Base-by-base conservation (phyloP, 35 echinoderm and acorn worm species). In the Nesometra sesokonis region DNA sequence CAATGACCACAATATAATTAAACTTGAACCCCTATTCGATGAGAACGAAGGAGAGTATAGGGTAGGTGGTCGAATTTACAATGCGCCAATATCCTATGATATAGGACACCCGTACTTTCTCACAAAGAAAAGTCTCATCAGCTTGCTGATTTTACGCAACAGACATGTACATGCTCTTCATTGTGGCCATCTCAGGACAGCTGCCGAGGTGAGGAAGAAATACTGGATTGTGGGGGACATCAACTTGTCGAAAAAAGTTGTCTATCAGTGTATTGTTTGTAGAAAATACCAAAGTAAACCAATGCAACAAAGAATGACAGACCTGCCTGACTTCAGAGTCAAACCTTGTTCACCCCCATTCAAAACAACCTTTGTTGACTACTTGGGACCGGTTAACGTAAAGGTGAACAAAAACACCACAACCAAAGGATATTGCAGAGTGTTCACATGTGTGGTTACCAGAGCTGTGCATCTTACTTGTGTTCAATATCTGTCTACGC, bases 341-440 rank as follows among this genome's bases (percentile, higher is more conserved):
- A 88, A 39, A 17, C 86, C 90, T 34, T 92, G 90, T 80, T 77
- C 91, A 29, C 86, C 91, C 0, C 93, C 89, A 0, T 91, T 94
- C 76, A 46, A 85, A 37, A 94, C 93, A 17, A 94, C 92, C 30
- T 33, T 90, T n/a, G 92, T 90, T 7, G 92, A 93, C 37, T 90
- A 93, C 57, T 80, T 93, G 32, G 92, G 92, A 11, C 92, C 92
- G 38, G 80, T 93, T 13, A 93, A 87, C 29, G 88, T 93, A 31
- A 93, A 93, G 81, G 47, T 93, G 31, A 93, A 88, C 34, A 57
- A 88, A 29, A 90, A 93, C 88, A 93, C 92, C 77, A 87, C 92
- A n/a, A 85, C 77, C 82, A 90, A 89, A 57, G 92, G 92, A 43
- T 90, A 93, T 88, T 93, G 92, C 77, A 88, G 84, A 46, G 80